Base-by-base conservation (phyloP, 2,888 invertebrate species). In the Caenorhabditis angaria region DNA sequence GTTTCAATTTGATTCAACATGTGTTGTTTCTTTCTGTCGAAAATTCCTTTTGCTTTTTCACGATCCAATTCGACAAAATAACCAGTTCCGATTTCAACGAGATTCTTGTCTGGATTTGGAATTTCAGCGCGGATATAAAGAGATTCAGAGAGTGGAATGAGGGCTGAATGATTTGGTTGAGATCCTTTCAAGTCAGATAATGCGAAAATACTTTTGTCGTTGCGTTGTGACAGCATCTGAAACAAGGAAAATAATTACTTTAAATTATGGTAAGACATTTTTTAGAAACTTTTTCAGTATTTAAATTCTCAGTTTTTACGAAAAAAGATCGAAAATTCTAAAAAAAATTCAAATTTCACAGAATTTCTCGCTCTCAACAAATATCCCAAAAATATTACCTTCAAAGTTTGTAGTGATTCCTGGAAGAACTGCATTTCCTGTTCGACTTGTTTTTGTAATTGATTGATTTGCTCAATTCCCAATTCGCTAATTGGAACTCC, bases 31-130 rank as follows among this genome's bases (percentile, higher is more conserved):
- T 94, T 94, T 61, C 95, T 91, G 88, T 93, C 93, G 88, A 97
- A 97, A 87, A 95, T 97, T 84, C 94, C 94, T 88, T 93, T 93
- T 0, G 94, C 94, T 69, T 92, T 92, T 25, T 91, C 91, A 71
- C 93, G 91, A 84, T 92, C 91, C 91, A 95, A 95, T 89, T 96
- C 93, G 24, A 93, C 93, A 90, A 93, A 97, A 89, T 97, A 97
- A 76, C 97, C 95, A 61, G 97, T 97, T 60, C 97, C 97, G 87
- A 97, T 92, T 88, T 97, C 97, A 80, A 97, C 93, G 32, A 97
- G 91, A 61, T 96, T 94, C 88, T 93, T 93, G 62, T 94, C 91
- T 35, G 93, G 91, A 87, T 96, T 93, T 72, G 92, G 91, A 68
- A 97, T 90, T 83, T 92, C 92, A 1, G 97, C 97, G 50, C 94